Evolutionary conservation across 2,113 vertebrate species (phyloP), one percentile per base, ranked within the genome.

Genomic region (Oncorhynchus tshawytscha): DNA sequence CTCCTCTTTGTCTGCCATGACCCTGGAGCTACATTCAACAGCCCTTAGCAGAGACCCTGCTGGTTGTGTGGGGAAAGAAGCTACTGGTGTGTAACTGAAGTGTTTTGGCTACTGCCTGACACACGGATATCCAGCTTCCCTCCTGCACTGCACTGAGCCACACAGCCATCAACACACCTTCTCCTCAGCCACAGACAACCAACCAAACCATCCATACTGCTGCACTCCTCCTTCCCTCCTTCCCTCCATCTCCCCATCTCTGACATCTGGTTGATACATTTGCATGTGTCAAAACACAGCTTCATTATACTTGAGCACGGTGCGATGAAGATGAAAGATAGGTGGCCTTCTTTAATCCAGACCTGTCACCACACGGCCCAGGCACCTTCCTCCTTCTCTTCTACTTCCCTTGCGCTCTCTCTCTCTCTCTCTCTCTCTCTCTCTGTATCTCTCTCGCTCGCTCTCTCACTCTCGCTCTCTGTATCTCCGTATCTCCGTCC

Each of bases 301-400:
- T 84, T 78, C 67, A 76, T 88, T 78, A 81, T 72, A 74, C 69
- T n/a, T 9, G 18, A 31, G 24, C 66, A 67, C 16, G 22, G 29
- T 27, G 22, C 73, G 31, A 71, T 64, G 27, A 29, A 66, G 84
- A 82, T 72, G 60, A 78, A 76, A 45, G 73, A 59, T 54, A 77
- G 75, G 71, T 69, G 70, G 51, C 29, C 62, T 22, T 70, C 60
- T 62, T 60, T 57, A 68, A 31, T 65, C 75, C 66, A n/a, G 48
- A 49, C 68, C 64, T 72, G 70, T 72, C 78, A 72, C 70, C 68
- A 45, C n/a, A n/a, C 22, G 48, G 8, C 13, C 72, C 24, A n/a
- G 34, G 22, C 34, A 66, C 22, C 20, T 70, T 20, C 11, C 29
- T 31, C 66, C 1, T 31, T 39, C 67, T 67, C 66, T n/a, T 39